phyloP scores from a whole-genome alignment of 2,888 invertebrate species.

The Erynnis tages region DNA sequence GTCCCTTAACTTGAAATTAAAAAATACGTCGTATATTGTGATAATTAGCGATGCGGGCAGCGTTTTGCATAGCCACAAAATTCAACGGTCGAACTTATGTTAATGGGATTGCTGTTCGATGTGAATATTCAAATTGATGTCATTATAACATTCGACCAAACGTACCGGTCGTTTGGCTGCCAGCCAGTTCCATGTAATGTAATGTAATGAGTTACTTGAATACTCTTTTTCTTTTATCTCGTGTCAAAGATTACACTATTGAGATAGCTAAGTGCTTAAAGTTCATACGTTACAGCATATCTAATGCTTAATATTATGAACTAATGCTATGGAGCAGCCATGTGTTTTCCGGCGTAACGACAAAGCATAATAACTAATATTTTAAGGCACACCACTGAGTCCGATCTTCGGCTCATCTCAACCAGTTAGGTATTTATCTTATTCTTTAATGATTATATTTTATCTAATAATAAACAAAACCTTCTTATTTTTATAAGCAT shows the following conservation, averaged over 20 bases:
- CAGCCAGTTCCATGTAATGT: constrained; percentile 72
- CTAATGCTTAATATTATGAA: no score
- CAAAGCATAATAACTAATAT: no score
- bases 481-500: no score
- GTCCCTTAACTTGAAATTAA: constrained; percentile 27
- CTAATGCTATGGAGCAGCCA: no score
- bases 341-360: no score
- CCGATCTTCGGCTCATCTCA: no score
- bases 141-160: constrained; percentile 78
- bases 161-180: constrained; percentile 71
- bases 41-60: constrained; percentile 68
- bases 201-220: constrained; percentile 77
- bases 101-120: constrained; percentile 77
- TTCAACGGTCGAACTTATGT: constrained; percentile 80
- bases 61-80: constrained; percentile 75
- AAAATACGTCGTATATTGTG: constrained; percentile 34
- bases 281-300: no score
- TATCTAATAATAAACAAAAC: no score
- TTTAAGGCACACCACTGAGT: no score
- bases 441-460: no score
- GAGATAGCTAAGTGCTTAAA: no score
- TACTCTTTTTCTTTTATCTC: constrained; percentile 58
- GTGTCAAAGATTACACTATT: constrained; percentile 45
- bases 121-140: constrained; percentile 82
- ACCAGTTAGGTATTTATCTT: no score